phyloP scores from a whole-genome alignment of 2,113 vertebrate genomes.

The Sula dactylatra region DNA sequence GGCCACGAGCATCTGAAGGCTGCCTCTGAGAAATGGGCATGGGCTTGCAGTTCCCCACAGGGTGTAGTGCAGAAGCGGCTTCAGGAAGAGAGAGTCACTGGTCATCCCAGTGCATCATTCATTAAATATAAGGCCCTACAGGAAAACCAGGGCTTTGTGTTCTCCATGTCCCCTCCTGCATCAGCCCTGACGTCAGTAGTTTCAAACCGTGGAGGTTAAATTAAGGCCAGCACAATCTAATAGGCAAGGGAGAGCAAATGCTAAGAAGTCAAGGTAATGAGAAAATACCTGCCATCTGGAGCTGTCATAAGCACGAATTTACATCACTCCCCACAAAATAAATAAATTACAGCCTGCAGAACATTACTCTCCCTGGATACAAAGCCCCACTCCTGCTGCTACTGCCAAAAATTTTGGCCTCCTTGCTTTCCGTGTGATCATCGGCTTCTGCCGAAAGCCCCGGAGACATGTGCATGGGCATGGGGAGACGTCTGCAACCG shows the following conservation, averaged over 20 bases:
- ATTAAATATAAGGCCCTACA: slow-evolving; percentile 17
- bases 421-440: neutral
- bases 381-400: neutral
- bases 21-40: neutral
- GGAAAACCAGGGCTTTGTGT: neutral
- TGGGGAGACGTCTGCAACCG: neutral
- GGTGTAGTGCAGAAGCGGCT: neutral
- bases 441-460: neutral
- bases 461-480: rapidly evolving
- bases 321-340: slow-evolving; percentile 1
- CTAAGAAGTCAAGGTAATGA: neutral
- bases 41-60: neutral
- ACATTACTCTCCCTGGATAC: neutral
- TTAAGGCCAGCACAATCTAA: neutral
- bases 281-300: slow-evolving; percentile 52
- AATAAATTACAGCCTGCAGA: slow-evolving; percentile 2
- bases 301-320: slow-evolving; percentile 19
- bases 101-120: slow-evolving; percentile 16
- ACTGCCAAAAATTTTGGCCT: neutral
- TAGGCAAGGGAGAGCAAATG: neutral
- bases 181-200: neutral
- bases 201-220: neutral
- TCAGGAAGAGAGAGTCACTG: neutral
- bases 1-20: neutral
- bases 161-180: neutral